Conservation (phyloP, 2,113 vertebrate genomes). For the Burhinus oedicnemus region DNA sequence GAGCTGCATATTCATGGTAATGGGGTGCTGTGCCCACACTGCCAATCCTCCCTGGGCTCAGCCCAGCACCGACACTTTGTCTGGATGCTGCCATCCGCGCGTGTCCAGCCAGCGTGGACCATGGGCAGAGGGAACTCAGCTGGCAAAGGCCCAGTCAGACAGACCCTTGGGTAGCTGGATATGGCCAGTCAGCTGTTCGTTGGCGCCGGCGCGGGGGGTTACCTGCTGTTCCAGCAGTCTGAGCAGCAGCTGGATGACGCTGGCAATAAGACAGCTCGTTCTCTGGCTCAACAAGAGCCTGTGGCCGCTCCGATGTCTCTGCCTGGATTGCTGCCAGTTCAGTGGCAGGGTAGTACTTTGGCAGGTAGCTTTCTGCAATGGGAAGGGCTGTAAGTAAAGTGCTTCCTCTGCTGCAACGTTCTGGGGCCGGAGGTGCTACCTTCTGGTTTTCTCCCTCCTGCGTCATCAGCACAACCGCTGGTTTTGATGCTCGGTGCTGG, state of each 20-base stretch:
- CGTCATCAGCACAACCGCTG: background rate
- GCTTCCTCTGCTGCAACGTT: background rate
- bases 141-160: background rate
- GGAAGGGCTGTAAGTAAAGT: background rate
- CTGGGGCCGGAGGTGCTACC: background rate
- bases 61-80: accelerated
- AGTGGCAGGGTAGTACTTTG: background rate
- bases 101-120: background rate
- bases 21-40: background rate
- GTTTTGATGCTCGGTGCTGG: background rate
- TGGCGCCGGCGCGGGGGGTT: background rate
- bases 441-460: background rate
- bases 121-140: background rate
- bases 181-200: background rate
- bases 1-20: accelerated
- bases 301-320: background rate
- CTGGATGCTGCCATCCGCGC: accelerated
- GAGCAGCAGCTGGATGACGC: background rate
- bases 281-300: background rate
- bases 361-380: background rate
- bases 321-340: background rate
- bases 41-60: background rate
- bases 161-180: background rate
- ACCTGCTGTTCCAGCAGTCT: background rate
- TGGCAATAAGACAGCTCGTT: background rate